Percentiles rank a stretch among this genome's conserved stretches.
phyloP scores from a whole-genome alignment of 2,113 vertebrate genomes.

The Aplodontia rufa region DNA sequence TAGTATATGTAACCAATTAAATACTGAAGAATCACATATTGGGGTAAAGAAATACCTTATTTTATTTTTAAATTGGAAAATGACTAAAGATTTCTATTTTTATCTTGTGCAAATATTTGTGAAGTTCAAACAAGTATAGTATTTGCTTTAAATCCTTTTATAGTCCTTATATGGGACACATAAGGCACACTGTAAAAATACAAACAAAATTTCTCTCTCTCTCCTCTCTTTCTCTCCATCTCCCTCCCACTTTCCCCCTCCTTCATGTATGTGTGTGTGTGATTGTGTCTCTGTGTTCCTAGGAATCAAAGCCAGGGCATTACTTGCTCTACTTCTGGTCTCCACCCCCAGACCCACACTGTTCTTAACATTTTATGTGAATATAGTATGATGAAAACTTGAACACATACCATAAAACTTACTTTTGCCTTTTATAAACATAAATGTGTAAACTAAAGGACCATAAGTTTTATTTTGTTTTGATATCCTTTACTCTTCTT shows the following conservation, averaged over 20 bases:
- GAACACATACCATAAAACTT: background rate
- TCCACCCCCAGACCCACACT: rapidly evolving
- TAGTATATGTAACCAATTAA: background rate
- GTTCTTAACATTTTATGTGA: background rate
- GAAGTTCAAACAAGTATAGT: conserved; percentile 8
- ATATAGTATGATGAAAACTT: background rate
- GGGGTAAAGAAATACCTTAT: background rate
- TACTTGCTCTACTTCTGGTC: background rate
- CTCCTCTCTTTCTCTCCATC: rapidly evolving
- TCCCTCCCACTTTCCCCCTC: too few species aligned
- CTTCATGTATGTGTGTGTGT: too few species aligned
- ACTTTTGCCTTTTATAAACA: background rate
- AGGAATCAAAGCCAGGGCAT: background rate
- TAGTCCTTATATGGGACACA: background rate
- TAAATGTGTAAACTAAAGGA: background rate
- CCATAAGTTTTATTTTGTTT: background rate
- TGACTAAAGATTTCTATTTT: background rate
- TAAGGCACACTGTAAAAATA: background rate
- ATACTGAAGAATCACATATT: background rate
- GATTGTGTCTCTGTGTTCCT: background rate
- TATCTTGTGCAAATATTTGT: background rate
- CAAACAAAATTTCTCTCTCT: too few species aligned
- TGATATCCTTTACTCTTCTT: background rate
- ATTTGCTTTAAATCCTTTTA: background rate
- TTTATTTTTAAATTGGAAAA: background rate